Percentiles rank a stretch among this genome's conserved stretches.
phyloP scores from a whole-genome alignment of 2,113 vertebrate species.

The Perccottus glenii region DNA sequence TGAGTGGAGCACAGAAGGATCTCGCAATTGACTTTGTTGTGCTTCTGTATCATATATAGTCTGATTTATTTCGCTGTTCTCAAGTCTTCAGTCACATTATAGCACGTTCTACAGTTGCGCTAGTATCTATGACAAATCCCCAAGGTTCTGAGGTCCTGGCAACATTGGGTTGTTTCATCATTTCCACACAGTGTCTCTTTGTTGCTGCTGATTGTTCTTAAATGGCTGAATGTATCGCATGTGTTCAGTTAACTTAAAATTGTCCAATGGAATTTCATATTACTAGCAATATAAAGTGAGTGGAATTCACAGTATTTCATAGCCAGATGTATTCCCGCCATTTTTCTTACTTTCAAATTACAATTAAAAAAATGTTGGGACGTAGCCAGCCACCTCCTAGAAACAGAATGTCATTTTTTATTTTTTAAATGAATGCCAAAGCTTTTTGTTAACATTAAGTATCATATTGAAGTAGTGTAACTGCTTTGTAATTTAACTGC shows the following conservation, averaged over 20 bases:
- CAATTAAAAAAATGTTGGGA: neutral
- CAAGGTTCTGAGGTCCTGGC: constrained; percentile 50
- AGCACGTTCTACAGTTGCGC: constrained; percentile 80
- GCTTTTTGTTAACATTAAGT: neutral
- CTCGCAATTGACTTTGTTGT: constrained; percentile 32
- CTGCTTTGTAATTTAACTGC: too few relatives aligned
- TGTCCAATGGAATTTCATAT: neutral
- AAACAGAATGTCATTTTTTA: constrained; percentile 4
- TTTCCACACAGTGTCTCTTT: constrained; percentile 43
- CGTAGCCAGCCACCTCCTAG: neutral
- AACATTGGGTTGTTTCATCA: constrained; percentile 47
- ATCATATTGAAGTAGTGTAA: neutral
- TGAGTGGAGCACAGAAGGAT: constrained; percentile 8
- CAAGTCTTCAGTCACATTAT: constrained; percentile 78
- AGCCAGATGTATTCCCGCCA: neutral
- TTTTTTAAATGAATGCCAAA: constrained; percentile 10
- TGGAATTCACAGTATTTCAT: neutral
- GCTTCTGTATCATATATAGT: constrained; percentile 22
- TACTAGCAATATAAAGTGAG: constrained; percentile 7
- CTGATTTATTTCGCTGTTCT: constrained; percentile 27
- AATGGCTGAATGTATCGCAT: constrained; percentile 56
- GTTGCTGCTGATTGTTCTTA: constrained; percentile 54
- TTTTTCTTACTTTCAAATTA: neutral
- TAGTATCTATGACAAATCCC: constrained; percentile 68
- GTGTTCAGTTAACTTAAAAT: constrained; percentile 45